Evolutionary conservation across 2,797 vertebrate genomes (phyloP).

Genomic region (Rallus crepitans): DNA sequence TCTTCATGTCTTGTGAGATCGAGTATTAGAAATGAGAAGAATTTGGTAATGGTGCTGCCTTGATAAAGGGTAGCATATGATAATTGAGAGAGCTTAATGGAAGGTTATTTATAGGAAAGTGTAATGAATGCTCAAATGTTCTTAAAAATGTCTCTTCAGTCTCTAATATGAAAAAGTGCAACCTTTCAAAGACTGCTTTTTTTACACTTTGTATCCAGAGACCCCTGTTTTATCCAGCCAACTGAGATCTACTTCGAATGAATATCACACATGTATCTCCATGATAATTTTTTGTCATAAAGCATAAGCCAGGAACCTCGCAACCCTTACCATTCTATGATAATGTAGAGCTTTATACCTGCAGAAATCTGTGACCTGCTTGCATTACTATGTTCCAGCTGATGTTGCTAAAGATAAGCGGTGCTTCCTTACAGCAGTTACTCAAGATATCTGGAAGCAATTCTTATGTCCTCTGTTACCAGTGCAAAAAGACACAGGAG

Average conservation of each 20-base stretch:
- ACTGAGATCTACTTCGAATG: accelerated
- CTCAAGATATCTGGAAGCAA: neutral
- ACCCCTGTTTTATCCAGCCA: neutral
- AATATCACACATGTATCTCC: accelerated
- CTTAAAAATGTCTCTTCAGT: neutral
- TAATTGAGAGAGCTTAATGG: neutral
- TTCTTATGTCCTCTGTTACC: neutral
- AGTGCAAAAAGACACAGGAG: neutral
- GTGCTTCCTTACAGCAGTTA: neutral
- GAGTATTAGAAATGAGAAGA: neutral
- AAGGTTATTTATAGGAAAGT: neutral
- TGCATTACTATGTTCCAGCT: neutral
- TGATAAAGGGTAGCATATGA: neutral
- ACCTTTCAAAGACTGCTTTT: neutral
- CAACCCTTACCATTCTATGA: too few species aligned
- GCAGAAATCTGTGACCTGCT: neutral
- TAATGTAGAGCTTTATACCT: neutral
- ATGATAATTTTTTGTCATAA: neutral
- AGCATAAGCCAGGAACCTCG: neutral
- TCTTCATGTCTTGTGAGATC: neutral
- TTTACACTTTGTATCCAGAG: neutral
- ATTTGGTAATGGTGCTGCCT: neutral
- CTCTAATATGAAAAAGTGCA: neutral
- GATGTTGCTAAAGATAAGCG: neutral
- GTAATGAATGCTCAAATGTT: neutral